Percentiles rank a stretch among this genome's conserved stretches.
phyloP scores from a whole-genome alignment of 2,888 invertebrate genomes.

The Drosophila villosipedis region DNA sequence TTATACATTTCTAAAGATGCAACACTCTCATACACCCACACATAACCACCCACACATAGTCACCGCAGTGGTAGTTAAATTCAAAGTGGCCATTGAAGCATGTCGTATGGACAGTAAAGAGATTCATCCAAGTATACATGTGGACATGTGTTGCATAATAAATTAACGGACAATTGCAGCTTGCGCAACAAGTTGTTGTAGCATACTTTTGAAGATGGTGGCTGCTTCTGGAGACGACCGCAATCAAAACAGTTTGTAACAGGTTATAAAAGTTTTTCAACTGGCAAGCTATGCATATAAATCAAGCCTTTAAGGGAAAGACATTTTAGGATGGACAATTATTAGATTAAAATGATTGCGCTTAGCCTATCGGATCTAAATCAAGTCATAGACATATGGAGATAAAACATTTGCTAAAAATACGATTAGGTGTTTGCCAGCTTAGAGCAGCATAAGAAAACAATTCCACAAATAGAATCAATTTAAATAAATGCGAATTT shows the following conservation, averaged over 20 bases:
- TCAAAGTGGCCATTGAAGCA: slow-evolving; percentile 76
- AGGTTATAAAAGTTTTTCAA: slow-evolving; percentile 64
- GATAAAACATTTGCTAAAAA: background rate
- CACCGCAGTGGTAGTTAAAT: slow-evolving; percentile 38
- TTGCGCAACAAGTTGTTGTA: slow-evolving; percentile 76
- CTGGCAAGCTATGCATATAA: slow-evolving; percentile 55
- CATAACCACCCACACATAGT: background rate
- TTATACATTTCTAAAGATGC: slow-evolving; percentile 47
- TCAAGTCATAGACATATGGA: background rate
- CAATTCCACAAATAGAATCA: background rate
- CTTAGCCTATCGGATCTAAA: background rate
- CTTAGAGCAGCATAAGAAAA: background rate
- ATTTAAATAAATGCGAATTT: no score
- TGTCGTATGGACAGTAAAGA: slow-evolving; percentile 38
- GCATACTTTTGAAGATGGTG: slow-evolving; percentile 44
- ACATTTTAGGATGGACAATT: background rate
- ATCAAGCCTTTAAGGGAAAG: slow-evolving; percentile 23
- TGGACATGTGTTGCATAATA: slow-evolving; percentile 75
- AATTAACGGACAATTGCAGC: slow-evolving; percentile 73
- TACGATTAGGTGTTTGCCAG: background rate
- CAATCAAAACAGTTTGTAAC: slow-evolving; percentile 54
- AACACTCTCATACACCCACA: slow-evolving; percentile 3
- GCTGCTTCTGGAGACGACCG: slow-evolving; percentile 19
- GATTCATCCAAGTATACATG: slow-evolving; percentile 52
- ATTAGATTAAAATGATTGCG: background rate